phyloP scores from a whole-genome alignment of 2,888 invertebrate genomes.

The Aleiodes leptofemur region DNA sequence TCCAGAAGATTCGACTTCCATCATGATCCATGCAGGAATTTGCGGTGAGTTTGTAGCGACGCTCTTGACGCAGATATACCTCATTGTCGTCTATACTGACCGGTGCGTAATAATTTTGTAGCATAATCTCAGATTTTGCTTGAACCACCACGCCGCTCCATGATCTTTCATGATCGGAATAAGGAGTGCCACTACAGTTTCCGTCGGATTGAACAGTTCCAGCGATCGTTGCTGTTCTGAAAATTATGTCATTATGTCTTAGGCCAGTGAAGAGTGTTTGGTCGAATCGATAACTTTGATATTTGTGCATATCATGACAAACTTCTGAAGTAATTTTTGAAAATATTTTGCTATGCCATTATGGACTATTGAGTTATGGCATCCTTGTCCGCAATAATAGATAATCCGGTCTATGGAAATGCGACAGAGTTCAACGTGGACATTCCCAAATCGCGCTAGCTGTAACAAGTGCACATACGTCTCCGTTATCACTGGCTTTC shows the following conservation, averaged over 20 bases:
- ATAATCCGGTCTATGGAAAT: not conserved
- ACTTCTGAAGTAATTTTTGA: not conserved
- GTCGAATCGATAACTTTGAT: not conserved
- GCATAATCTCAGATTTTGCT: not conserved
- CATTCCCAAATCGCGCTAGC: no score
- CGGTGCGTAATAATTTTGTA: slow-evolving; percentile 5
- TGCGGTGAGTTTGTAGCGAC: not conserved
- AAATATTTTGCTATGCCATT: slow-evolving; percentile 1
- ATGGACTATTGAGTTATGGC: not conserved
- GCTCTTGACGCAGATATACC: not conserved
- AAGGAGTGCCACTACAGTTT: not conserved
- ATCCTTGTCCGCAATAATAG: not conserved
- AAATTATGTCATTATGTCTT: not conserved
- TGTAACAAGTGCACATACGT: no score
- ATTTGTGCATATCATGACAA: not conserved
- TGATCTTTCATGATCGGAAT: slow-evolving; percentile 10
- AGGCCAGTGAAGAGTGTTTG: not conserved
- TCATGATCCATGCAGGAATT: slow-evolving; percentile 15
- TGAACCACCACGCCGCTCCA: not conserved
- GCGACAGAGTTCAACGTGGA: no score
- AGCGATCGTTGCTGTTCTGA: not conserved
- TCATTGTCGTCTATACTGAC: slow-evolving; percentile 16
- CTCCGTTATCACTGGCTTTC: no score
- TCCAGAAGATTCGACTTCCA: slow-evolving; percentile 11
- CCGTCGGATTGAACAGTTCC: not conserved